Base-by-base conservation (phyloP, 2,888 invertebrate genomes). In the Chironomus tentans region DNA sequence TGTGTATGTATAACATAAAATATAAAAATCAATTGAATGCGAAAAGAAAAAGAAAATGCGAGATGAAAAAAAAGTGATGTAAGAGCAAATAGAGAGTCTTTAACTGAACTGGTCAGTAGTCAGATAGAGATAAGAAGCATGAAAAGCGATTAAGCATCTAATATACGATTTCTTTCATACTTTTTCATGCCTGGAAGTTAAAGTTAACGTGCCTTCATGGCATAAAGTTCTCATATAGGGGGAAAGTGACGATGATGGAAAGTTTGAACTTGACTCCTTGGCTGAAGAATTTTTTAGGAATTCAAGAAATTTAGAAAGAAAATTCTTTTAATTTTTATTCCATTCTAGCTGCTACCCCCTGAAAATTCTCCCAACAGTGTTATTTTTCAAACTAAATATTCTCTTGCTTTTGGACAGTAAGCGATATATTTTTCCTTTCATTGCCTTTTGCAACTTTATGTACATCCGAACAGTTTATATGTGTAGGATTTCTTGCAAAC, bases 181-280 rank as follows among this genome's bases (percentile, higher is more conserved):
- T 38, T 38, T 10, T 38, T 38, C 48, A 70, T n/a, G 22, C 24
- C 15, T 62, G 38, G 7, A 38, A 38, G 38, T 72, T 62, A 22
- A 61, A 72, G 61, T 50, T 72, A 61, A 72, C 72, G 62, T 72
- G 72, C 72, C 38, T 50, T 72, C 24, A 24, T n/a, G 62, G 72
- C 72, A 72, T 72, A 62, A 72, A 72, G 56, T 48, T 71, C 15
- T 48, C 22, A 46, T 21, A 18, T 15, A 70, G 38, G 47, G 18
- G 46, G 24, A 6, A 61, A 0, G 12, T 65, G 13, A 28, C 28
- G 3, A 28, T 4, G 5, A 5, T 28, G 28, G 4, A 4, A 2
- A 24, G 24, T 24, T 24, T 24, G n/a, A n/a, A n/a, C n/a, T n/a
- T n/a, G n/a, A n/a, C n/a, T n/a, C n/a, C n/a, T n/a, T n/a, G n/a